These are phyloP conservation scores for Aythya baeri DNA, from an alignment of 2,113 vertebrate species.

Conservation along the genomic window DNA sequence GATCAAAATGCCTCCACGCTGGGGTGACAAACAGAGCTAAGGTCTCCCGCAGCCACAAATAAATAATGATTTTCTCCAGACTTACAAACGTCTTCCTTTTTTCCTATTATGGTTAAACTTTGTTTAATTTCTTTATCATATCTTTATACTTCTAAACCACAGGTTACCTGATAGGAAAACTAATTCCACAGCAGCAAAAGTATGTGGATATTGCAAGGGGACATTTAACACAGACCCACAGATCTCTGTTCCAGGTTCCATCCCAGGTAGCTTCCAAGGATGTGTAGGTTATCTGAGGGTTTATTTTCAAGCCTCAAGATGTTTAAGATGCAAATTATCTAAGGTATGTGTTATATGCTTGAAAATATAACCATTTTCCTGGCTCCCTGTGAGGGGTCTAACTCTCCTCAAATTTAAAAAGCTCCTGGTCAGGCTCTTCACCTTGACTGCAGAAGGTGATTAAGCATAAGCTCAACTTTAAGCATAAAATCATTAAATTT, in stretches of 20 bases:
- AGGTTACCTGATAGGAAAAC: background rate
- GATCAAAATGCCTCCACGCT: slow-evolving; percentile 29
- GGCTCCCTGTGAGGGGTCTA: background rate
- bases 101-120: background rate
- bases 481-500: background rate
- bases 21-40: slow-evolving; percentile 14
- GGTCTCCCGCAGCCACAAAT: background rate
- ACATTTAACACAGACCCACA: background rate
- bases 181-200: background rate
- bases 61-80: background rate
- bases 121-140: background rate
- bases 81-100: background rate
- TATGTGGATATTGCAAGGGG: background rate
- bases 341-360: background rate
- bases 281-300: background rate
- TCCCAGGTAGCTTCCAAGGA: background rate
- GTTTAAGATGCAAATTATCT: slow-evolving; percentile 9
- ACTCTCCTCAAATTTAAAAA: slow-evolving; percentile 9
- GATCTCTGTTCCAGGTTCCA: background rate
- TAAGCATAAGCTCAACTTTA: background rate
- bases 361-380: slow-evolving; percentile 7
- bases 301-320: slow-evolving; percentile 7
- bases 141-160: background rate
- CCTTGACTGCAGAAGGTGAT: background rate
- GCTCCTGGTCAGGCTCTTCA: background rate